Evolutionary conservation across 2,113 vertebrate genomes (phyloP).

Genomic region (Lasiurus borealis): DNA sequence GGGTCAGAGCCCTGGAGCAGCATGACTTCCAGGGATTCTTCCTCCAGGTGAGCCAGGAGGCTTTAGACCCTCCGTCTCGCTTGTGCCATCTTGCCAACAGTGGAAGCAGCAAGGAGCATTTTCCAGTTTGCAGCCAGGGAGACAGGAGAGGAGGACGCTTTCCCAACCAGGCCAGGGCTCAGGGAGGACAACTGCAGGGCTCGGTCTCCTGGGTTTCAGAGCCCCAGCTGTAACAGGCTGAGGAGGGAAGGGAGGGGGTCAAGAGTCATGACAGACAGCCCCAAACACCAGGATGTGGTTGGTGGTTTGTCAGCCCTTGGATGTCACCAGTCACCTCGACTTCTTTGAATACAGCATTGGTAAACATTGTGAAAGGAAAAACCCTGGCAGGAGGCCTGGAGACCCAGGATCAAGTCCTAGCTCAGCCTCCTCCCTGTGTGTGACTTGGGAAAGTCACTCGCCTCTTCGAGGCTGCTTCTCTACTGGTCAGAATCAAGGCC

Average conservation of each 20-base stretch:
- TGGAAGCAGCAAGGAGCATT: not conserved
- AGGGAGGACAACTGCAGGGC: not conserved
- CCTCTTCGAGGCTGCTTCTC: not conserved
- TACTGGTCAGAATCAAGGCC: not conserved
- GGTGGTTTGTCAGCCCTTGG: not conserved
- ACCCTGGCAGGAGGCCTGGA: not conserved
- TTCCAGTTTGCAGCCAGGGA: not conserved
- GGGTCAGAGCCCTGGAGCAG: not conserved
- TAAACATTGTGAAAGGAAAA: not conserved
- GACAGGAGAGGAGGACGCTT: not conserved
- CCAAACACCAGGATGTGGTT: not conserved
- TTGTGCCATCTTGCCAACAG: not conserved
- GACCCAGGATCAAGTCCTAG: not conserved
- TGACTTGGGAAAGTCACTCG: not conserved
- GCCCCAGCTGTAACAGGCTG: not conserved
- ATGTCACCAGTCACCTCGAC: not conserved
- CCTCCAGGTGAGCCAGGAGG: not conserved
- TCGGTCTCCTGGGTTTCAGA: not conserved
- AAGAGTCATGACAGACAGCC: not conserved
- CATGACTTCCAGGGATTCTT: not conserved
- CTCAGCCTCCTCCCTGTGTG: fast-evolving
- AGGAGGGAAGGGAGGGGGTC: not conserved
- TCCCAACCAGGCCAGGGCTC: not conserved
- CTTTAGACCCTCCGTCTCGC: too few relatives aligned
- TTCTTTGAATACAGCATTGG: not conserved